phyloP scores from a whole-genome alignment of 2,797 vertebrate genomes.

The Ceryle rudis region DNA sequence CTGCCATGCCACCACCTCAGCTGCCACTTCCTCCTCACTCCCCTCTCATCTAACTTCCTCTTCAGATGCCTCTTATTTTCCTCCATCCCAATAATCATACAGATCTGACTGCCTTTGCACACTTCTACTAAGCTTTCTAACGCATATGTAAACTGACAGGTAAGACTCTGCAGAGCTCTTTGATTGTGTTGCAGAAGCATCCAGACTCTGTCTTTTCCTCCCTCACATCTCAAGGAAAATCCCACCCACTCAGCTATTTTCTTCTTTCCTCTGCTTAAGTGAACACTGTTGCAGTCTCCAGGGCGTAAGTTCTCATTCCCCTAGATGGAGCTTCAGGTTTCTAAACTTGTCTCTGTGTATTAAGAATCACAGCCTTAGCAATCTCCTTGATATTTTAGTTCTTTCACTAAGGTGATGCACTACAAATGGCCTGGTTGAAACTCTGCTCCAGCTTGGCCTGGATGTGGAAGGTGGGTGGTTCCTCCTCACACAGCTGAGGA shows the following conservation, averaged over 20 bases:
- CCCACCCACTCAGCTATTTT: constrained; percentile 11
- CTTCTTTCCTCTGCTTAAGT: neutral
- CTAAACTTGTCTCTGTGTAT: neutral
- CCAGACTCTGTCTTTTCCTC: neutral
- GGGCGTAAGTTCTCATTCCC: neutral
- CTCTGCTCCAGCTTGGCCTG: neutral
- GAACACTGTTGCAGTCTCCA: neutral
- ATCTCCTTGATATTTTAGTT: neutral
- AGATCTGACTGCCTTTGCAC: neutral
- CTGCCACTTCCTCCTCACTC: neutral
- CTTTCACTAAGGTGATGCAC: neutral
- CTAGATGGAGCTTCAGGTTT: neutral
- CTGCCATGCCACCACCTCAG: neutral
- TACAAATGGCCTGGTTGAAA: neutral
- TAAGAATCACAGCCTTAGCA: neutral
- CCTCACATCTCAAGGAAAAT: neutral
- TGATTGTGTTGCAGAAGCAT: neutral
- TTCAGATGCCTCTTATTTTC: neutral
- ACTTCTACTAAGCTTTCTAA: neutral
- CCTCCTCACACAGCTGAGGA: neutral
- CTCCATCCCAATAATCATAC: neutral
- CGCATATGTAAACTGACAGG: rapidly evolving
- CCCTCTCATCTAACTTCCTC: neutral
- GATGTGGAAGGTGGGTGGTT: neutral
- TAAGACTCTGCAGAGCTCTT: neutral